These are phyloP conservation scores for Caenorhabditis sp. DNA, from an alignment of 2,888 invertebrate species.

Conservation along the genomic window DNA sequence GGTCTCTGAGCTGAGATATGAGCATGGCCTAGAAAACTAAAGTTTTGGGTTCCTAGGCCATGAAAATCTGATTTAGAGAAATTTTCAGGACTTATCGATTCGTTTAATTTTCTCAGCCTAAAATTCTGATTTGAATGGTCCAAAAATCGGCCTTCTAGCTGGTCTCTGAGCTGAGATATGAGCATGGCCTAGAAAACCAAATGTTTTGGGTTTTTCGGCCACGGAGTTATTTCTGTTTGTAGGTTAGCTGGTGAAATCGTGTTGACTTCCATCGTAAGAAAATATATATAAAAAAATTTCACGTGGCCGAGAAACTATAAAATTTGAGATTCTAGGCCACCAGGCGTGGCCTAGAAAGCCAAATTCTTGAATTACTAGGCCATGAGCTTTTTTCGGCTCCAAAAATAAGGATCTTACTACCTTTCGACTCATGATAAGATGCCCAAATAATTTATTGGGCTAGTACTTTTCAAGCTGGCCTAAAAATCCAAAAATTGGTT, in stretches of 20 bases:
- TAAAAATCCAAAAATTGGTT: background rate
- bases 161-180: too few relatives aligned
- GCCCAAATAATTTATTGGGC: background rate
- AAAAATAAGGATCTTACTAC: background rate
- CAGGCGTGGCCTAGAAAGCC: background rate
- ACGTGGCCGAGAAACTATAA: background rate
- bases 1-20: too few relatives aligned
- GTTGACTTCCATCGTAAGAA: conserved; percentile 10
- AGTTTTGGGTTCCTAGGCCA: too few relatives aligned
- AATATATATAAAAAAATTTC: background rate
- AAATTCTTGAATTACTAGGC: background rate
- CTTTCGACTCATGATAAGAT: background rate
- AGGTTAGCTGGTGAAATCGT: background rate
- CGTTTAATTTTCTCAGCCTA: too few relatives aligned
- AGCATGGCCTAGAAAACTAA: background rate
- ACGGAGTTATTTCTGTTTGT: background rate
- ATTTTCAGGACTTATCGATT: too few relatives aligned
- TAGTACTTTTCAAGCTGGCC: background rate
- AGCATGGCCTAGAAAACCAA: background rate
- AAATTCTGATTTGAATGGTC: too few relatives aligned
- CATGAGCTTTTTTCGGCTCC: background rate
- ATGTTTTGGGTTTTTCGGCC: background rate
- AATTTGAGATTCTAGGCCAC: background rate
- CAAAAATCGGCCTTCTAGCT: too few relatives aligned
- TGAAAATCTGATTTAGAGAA: too few relatives aligned